These are phyloP conservation scores for Carassius auratus DNA, from an alignment of 2,113 vertebrate genomes.

Conservation along the genomic window DNA sequence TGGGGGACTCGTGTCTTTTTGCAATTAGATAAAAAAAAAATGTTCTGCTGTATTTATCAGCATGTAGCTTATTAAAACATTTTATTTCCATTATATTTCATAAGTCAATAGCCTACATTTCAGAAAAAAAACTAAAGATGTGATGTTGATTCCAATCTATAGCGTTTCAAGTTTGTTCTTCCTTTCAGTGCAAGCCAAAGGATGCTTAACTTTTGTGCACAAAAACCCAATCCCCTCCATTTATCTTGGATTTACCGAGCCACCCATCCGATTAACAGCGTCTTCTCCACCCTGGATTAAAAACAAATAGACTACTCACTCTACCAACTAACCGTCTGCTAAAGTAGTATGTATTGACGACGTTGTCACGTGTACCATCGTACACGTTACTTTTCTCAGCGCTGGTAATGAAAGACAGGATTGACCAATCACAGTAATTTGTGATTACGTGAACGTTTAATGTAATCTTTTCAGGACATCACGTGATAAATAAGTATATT, in stretches of 20 bases:
- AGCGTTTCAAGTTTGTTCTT: not conserved
- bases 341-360: not conserved
- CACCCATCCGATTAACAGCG: conserved; percentile 31
- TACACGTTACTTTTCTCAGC: not conserved
- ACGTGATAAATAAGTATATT: not conserved
- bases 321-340: not conserved
- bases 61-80: not conserved
- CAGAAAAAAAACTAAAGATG: not conserved
- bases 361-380: not conserved
- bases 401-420: not conserved
- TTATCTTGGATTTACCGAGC: conserved; percentile 22
- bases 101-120: not conserved
- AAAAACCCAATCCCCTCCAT: conserved; percentile 27
- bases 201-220: not conserved
- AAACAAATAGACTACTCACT: not conserved
- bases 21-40: not conserved
- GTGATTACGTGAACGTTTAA: not conserved
- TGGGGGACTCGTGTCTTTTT: not conserved
- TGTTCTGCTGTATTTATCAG: not conserved
- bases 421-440: not conserved
- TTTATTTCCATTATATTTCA: not conserved
- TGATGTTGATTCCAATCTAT: not conserved
- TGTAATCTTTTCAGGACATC: not conserved
- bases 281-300: not conserved
- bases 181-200: not conserved